Percentiles rank a stretch among this genome's conserved stretches.
Conservation (phyloP, 2,888 invertebrate genomes). For the Torymus aiolomorphi region DNA sequence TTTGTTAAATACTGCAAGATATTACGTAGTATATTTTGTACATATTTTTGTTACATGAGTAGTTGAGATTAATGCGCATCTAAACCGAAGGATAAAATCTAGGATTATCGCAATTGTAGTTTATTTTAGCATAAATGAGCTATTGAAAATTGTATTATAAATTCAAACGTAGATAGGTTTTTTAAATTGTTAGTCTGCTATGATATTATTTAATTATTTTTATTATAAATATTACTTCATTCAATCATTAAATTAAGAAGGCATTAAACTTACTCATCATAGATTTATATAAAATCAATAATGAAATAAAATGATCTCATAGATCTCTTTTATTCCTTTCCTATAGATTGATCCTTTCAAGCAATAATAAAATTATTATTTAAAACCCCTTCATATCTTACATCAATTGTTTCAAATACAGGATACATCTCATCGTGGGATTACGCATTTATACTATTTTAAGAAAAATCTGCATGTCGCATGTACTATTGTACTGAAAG, state of each 20-base stretch:
- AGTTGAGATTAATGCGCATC: conserved; percentile 14
- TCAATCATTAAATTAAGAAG: conserved; percentile 23
- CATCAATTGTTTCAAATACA: too few relatives aligned
- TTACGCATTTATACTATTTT: neutral
- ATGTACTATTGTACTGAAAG: conserved; percentile 47
- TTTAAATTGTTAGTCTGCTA: conserved; percentile 26
- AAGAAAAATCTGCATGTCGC: conserved; percentile 51
- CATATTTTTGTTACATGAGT: conserved; percentile 9
- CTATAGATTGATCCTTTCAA: conserved; percentile 18
- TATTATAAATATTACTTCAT: conserved; percentile 17
- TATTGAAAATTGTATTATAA: conserved; percentile 28
- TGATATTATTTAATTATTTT: conserved; percentile 13
- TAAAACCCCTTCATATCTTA: too few relatives aligned
- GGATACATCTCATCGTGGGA: conserved; percentile 33
- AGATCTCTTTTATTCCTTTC: conserved; percentile 38
- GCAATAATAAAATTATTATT: conserved; percentile 8
- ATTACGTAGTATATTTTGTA: conserved; percentile 1
- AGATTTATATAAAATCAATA: conserved; percentile 24
- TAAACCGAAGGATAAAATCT: conserved; percentile 20
- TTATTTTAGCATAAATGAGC: conserved; percentile 4
- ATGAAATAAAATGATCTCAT: conserved; percentile 43
- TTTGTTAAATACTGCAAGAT: too few relatives aligned
- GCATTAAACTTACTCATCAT: neutral
- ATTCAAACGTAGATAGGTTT: conserved; percentile 12
- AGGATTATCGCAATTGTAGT: conserved; percentile 10